Evolutionary conservation across 2,113 vertebrate species (phyloP), one percentile per base, ranked within the genome.

Genomic region (Meles meles): DNA sequence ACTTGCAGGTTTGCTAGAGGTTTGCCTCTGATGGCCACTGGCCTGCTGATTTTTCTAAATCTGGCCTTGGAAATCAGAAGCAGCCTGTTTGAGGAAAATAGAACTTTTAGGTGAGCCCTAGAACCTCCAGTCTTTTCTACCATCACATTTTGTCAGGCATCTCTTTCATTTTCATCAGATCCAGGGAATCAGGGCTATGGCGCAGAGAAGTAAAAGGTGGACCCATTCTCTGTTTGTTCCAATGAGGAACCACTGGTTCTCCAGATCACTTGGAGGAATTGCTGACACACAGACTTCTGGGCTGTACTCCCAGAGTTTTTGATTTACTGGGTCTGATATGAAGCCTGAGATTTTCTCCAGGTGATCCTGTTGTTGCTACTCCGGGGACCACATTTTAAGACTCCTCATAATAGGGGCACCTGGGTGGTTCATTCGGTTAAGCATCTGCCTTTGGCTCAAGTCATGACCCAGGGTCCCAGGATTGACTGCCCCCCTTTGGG

Each of bases 241-340:
- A 21, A 13, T 2, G 31, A 9, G 11, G 9, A 63, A 31, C 61
- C 20, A 9, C 20, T 18, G 37, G 6, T 49, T 72, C n/a, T 61
- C 39, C 7, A 13, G 57, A 34, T 65, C 34, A 17, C 52, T 1
- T 0, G 2, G 20, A 18, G 15, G 10, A 7, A 10, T 23, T 34
- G 23, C 7, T 1, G 8, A 17, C 12, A 31, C 20, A 27, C 5
- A n/a, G 29, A 3, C n/a, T 25, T 2, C 14, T 44, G 13, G 11
- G 49, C 25, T 82, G 25, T 27, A 1, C 20, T 87, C 72, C 2
- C 34, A 52, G 71, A 69, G n/a, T 39, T 21, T 86, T 67, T 72
- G 34, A 47, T 29, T 71, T 31, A 29, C 2, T 72, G 2, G 1
- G 2, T 93, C 61, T 72, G 10, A 82, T 13, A 65, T 42, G 21